Evolutionary conservation across 2,797 vertebrate genomes (phyloP).

Genomic region (Spea hammondii): DNA sequence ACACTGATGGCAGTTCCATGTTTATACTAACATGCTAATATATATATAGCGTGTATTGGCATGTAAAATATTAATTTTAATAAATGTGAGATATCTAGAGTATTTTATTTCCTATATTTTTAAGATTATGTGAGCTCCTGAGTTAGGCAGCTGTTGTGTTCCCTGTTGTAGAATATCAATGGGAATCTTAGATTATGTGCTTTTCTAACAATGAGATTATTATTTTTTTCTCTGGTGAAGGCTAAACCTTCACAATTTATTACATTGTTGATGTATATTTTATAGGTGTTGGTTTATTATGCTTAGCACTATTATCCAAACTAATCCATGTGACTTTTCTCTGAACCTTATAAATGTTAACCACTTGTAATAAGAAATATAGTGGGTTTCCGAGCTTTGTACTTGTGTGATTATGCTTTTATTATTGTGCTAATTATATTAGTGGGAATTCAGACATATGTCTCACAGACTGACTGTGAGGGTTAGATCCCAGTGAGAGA

Average conservation of each 20-base stretch:
- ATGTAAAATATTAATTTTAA: too few relatives aligned
- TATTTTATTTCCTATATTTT: neutral
- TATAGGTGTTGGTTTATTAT: conserved; percentile 6
- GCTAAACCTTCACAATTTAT: neutral
- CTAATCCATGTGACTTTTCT: conserved; percentile 3
- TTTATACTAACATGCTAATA: too few relatives aligned
- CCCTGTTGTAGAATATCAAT: neutral
- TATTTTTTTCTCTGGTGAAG: neutral
- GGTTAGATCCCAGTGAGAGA: conserved; percentile 6
- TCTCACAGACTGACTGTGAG: conserved; percentile 6
- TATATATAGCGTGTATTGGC: too few relatives aligned
- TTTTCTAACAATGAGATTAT: neutral
- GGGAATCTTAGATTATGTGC: neutral
- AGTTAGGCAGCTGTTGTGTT: neutral
- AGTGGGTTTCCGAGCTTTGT: neutral
- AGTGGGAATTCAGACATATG: conserved; percentile 1
- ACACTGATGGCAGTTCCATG: too few relatives aligned
- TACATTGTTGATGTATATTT: neutral
- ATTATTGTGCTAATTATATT: conserved; percentile 12
- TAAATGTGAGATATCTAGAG: neutral
- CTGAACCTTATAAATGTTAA: conserved; percentile 9
- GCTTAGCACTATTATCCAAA: conserved; percentile 3
- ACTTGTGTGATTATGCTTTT: conserved; percentile 2
- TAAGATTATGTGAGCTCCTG: neutral
- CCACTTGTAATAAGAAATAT: conserved; percentile 9